Conservation (phyloP, 2,888 invertebrate genomes). For the Parascotia fuliginaria region DNA sequence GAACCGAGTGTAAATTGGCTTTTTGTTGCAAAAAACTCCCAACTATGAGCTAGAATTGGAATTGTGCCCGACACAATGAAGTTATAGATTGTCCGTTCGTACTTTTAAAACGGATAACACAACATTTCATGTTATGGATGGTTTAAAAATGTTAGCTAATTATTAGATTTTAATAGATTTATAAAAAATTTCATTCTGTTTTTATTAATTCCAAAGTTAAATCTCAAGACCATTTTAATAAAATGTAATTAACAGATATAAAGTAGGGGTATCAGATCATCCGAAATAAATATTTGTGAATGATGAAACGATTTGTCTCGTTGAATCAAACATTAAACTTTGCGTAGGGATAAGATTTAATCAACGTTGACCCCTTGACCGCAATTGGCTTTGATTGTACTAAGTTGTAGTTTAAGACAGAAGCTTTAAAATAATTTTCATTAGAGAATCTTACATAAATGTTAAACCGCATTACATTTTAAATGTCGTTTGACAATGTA, state of each 20-base stretch:
- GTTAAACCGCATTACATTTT: conserved; percentile 20
- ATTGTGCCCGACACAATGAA: conserved; percentile 5
- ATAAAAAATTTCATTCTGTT: not conserved
- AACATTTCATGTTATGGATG: not conserved
- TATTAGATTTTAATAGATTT: not conserved
- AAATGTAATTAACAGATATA: no score
- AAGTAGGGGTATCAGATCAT: no score
- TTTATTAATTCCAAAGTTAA: not conserved
- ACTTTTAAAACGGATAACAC: no score
- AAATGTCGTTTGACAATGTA: conserved; percentile 20
- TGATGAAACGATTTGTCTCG: no score
- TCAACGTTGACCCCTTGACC: no score
- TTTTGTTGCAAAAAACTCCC: conserved; percentile 2
- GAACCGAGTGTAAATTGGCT: conserved; percentile 5
- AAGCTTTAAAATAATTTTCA: no score
- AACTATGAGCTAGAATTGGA: conserved; percentile 4
- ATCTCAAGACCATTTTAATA: no score
- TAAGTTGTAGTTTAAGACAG: no score
- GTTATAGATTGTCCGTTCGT: conserved; percentile 1
- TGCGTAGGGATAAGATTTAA: no score
- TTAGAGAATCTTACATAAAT: conserved; percentile 4
- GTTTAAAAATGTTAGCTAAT: not conserved
- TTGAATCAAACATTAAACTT: no score
- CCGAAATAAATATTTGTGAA: no score
- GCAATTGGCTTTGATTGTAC: no score